These are phyloP conservation scores for Arvicanthis niloticus DNA, from an alignment of 2,113 vertebrate species.

Conservation along the genomic window DNA sequence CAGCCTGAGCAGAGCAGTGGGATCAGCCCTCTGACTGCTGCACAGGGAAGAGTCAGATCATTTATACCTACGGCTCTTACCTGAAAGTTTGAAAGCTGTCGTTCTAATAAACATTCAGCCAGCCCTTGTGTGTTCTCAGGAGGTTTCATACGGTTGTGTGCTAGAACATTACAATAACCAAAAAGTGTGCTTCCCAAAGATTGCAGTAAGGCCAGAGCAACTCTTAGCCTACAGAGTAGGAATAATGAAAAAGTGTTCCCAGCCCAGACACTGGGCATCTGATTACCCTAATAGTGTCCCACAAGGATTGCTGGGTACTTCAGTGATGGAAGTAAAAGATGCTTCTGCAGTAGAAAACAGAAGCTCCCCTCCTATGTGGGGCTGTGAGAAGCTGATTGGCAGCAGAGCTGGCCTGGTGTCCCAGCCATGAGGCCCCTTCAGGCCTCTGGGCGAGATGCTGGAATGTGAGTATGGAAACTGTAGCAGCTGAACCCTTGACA, in stretches of 20 bases:
- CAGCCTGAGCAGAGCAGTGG: not conserved
- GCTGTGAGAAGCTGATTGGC: not conserved
- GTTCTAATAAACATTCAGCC: not conserved
- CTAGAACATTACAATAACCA: not conserved
- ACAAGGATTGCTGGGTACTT: not conserved
- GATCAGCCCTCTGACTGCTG: not conserved
- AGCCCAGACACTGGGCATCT: too few species aligned
- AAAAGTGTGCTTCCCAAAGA: not conserved
- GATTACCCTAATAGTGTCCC: not conserved
- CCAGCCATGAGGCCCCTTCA: accelerated
- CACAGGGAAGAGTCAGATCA: not conserved
- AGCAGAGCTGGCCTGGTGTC: not conserved
- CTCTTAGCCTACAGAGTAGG: not conserved
- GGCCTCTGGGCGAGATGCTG: accelerated
- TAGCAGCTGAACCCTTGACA: not conserved
- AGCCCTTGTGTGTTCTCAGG: not conserved
- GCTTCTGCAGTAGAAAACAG: not conserved
- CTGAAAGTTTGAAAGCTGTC: not conserved
- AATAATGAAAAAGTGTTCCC: not conserved
- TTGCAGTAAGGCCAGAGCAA: not conserved
- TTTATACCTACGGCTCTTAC: too few species aligned
- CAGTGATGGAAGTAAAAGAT: not conserved
- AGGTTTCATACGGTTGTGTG: not conserved
- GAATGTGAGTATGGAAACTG: too few species aligned
- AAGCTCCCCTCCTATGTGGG: too few species aligned